Conservation (phyloP, 1,140 invertebrate species). For the Bradysia coprophila region DNA sequence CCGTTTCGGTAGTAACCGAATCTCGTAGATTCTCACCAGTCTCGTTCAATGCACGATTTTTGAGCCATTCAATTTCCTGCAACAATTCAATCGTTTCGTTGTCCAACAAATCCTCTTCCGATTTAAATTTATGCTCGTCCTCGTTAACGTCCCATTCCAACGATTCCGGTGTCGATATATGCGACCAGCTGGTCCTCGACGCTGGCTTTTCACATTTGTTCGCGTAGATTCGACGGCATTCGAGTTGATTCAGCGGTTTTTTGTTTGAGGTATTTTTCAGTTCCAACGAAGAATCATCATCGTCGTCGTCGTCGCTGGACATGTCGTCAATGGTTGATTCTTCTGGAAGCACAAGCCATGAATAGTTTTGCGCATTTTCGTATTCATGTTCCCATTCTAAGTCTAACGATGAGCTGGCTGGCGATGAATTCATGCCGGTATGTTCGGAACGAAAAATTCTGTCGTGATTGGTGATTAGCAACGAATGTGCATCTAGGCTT, state of each 20-base stretch:
- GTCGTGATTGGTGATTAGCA: neutral
- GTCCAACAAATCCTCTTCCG: conserved; percentile 19
- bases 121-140: conserved; percentile 15
- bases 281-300: neutral
- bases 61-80: conserved; percentile 20
- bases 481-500: neutral
- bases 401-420: conserved; percentile 19
- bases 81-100: conserved; percentile 17
- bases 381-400: conserved; percentile 23
- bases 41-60: conserved; percentile 18
- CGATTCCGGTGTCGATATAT: conserved; percentile 21
- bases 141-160: conserved; percentile 21
- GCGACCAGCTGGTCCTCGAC: conserved; percentile 20
- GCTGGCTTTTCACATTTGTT: conserved; percentile 6
- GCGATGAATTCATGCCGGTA: conserved; percentile 5
- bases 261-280: neutral
- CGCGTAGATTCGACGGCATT: neutral
- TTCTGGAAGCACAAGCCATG: conserved; percentile 1
- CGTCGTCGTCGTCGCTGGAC: neutral
- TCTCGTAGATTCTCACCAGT: conserved; percentile 9
- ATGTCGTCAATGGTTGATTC: neutral
- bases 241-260: no score
- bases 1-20: neutral
- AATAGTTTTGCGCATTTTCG: conserved; percentile 1
- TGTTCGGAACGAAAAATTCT: neutral